phyloP scores from a whole-genome alignment of 1,140 invertebrate genomes.

The Chelonus insularis region DNA sequence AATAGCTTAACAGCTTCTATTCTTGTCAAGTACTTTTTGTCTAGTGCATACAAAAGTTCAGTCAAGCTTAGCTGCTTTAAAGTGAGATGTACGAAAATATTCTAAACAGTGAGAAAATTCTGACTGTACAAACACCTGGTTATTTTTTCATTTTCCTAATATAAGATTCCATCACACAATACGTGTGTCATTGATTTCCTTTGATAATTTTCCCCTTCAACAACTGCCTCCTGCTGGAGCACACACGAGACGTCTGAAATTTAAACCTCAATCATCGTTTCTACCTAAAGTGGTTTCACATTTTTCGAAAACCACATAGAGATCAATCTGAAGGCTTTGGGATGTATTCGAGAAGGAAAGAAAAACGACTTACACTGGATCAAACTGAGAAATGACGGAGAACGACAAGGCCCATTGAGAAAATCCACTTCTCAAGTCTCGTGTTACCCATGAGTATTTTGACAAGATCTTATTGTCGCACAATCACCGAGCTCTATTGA shows the following conservation, averaged over 20 bases:
- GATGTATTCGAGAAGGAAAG: conserved; percentile 20
- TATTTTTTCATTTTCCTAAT: neutral
- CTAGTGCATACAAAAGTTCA: too few species aligned
- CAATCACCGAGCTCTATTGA: conserved; percentile 53
- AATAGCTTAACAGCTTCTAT: too few species aligned
- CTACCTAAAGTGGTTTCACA: conserved; percentile 42
- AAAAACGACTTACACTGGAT: conserved; percentile 24
- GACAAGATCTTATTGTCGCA: conserved; percentile 59
- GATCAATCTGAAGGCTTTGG: conserved; percentile 27
- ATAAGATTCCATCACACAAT: neutral
- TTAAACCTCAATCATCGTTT: conserved; percentile 49
- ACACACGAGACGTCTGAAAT: conserved; percentile 37
- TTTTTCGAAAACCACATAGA: conserved; percentile 50
- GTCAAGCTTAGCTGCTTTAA: too few species aligned
- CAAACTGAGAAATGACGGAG: conserved; percentile 19
- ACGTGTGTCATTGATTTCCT: neutral
- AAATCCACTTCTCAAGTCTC: conserved; percentile 58
- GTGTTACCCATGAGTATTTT: conserved; percentile 58
- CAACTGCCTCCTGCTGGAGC: neutral
- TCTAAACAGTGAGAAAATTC: too few species aligned
- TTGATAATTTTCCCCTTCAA: neutral
- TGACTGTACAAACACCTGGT: neutral
- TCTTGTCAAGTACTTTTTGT: too few species aligned
- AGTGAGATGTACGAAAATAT: too few species aligned
- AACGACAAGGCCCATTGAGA: conserved; percentile 48